These are phyloP conservation scores for Sminthurinus signatus DNA, from an alignment of 1,140 invertebrate species.

Conservation along the genomic window DNA sequence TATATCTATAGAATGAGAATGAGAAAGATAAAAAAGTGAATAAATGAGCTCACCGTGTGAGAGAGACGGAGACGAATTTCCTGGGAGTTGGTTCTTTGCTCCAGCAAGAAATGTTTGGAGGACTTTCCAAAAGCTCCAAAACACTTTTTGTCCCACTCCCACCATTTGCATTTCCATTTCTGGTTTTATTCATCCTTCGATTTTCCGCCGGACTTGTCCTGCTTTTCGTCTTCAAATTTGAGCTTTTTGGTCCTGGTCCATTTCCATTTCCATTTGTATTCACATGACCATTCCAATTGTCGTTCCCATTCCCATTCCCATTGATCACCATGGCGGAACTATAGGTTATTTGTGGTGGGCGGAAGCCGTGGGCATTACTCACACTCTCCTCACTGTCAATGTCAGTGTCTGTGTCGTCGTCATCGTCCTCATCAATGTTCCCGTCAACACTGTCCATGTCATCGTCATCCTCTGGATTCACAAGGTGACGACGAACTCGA, in stretches of 20 bases:
- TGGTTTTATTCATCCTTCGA: neutral
- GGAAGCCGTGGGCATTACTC: neutral
- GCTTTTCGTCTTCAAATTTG: neutral
- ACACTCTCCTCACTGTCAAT: neutral
- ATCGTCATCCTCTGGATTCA: neutral
- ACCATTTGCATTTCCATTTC: too few species aligned
- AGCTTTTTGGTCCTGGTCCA: neutral
- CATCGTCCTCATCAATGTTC: neutral
- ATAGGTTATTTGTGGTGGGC: neutral
- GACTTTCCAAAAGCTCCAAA: constrained; percentile 15
- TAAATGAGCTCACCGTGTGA: constrained; percentile 27
- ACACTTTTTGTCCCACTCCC: neutral
- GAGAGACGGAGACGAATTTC: constrained; percentile 28
- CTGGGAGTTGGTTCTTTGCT: constrained; percentile 14
- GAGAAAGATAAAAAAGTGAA: too few species aligned
- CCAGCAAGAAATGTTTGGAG: constrained; percentile 37
- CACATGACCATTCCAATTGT: neutral
- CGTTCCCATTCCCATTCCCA: neutral
- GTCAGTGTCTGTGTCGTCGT: neutral
- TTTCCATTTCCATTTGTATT: neutral
- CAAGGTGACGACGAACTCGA: neutral
- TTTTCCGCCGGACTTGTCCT: neutral
- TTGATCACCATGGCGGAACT: too few species aligned
- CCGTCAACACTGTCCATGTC: neutral
- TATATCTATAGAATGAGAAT: too few species aligned